A percentile compares a stretch with the other conserved stretches of the same genome.
phyloP scores from a whole-genome alignment of 2,888 invertebrate species.

The Blastobasis lacticolella region DNA sequence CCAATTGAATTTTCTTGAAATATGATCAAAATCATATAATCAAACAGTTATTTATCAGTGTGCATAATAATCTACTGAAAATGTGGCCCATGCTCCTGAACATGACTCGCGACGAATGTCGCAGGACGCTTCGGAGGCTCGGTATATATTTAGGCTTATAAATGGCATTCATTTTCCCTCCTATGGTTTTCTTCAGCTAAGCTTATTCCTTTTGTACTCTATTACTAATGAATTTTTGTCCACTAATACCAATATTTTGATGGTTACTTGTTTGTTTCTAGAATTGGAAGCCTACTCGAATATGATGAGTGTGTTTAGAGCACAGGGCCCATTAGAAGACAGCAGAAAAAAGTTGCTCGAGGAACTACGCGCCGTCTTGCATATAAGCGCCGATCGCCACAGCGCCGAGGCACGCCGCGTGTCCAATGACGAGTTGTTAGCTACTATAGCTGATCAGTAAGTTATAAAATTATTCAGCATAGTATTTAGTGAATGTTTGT shows the following conservation, averaged over 20 bases:
- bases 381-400: conserved; percentile 93
- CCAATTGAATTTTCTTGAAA: conserved; percentile 66
- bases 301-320: conserved; percentile 91
- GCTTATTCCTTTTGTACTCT: conserved; percentile 30
- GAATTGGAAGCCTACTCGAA: conserved; percentile 95
- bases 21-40: conserved; percentile 61
- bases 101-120: conserved; percentile 92
- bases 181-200: conserved; percentile 56
- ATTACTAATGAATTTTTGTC: conserved; percentile 21
- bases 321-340: conserved; percentile 90
- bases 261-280: conserved; percentile 60
- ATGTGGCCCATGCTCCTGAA: conserved; percentile 83
- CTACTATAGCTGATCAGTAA: conserved; percentile 93
- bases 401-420: conserved; percentile 93
- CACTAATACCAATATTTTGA: conserved; percentile 20
- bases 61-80: conserved; percentile 40
- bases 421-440: conserved; percentile 91
- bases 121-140: conserved; percentile 88
- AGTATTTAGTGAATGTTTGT: conserved; percentile 17
- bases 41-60: conserved; percentile 42
- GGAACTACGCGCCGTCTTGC: conserved; percentile 86
- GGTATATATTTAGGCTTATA: conserved; percentile 77
- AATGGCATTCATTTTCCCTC: conserved; percentile 72
- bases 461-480: conserved; percentile 35
- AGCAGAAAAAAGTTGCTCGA: conserved; percentile 89